Evolutionary conservation across 1,140 invertebrate species (phyloP).

Genomic region (Hycleus phaleratus): DNA sequence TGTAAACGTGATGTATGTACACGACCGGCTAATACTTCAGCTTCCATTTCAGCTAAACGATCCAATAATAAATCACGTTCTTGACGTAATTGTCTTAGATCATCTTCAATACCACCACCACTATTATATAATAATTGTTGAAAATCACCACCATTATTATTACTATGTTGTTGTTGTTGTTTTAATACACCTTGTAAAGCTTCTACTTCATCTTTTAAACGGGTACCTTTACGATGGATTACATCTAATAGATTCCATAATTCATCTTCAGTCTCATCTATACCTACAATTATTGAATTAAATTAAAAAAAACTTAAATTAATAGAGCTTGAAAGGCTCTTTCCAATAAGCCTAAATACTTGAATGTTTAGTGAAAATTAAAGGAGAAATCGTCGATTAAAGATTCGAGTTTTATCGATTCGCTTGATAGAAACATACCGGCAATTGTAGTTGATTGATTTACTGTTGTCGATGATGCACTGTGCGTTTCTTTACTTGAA

Average conservation of each 20-base stretch:
- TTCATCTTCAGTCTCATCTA: conserved; percentile 64
- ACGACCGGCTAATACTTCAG: conserved; percentile 56
- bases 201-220: conserved; percentile 67
- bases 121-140: too few species aligned
- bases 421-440: conserved; percentile 15
- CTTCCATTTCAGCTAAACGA: conserved; percentile 63
- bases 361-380: too few species aligned
- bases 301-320: not conserved
- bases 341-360: too few species aligned
- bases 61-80: conserved; percentile 61
- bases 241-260: conserved; percentile 77
- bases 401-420: too few species aligned
- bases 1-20: conserved; percentile 56
- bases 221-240: conserved; percentile 70
- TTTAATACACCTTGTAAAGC: conserved; percentile 44
- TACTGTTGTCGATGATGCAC: conserved; percentile 45
- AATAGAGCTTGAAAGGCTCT: not conserved
- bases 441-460: conserved; percentile 43
- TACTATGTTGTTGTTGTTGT: conserved; percentile 41
- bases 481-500: conserved; percentile 66
- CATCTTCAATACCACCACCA: conserved; percentile 42
- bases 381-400: too few species aligned
- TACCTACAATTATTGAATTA: conserved; percentile 11
- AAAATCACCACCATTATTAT: conserved; percentile 29
- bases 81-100: conserved; percentile 48